A percentile compares a stretch with the other conserved stretches of the same genome.
Conservation (phyloP, 1,140 invertebrate genomes). For the Charaxes varanes region DNA sequence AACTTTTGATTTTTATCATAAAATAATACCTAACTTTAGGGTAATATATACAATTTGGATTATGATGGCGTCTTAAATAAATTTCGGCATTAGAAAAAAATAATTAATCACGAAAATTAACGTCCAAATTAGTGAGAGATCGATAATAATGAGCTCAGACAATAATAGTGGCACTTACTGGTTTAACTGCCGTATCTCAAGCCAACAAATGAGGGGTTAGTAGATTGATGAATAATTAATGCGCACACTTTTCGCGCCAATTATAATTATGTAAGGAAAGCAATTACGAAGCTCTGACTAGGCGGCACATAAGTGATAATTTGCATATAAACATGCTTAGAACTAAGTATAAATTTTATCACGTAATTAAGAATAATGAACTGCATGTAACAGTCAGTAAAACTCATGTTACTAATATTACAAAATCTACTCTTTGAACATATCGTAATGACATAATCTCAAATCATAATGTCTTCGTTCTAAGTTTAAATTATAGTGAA, state of each 20-base stretch:
- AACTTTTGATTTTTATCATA: too few species aligned
- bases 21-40: too few species aligned
- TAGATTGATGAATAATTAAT: slow-evolving; percentile 68
- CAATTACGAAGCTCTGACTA: slow-evolving; percentile 43
- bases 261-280: slow-evolving; percentile 65
- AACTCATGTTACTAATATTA: too few species aligned
- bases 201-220: slow-evolving; percentile 59
- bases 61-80: too few species aligned
- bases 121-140: slow-evolving; percentile 17
- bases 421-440: too few species aligned
- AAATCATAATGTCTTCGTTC: too few species aligned
- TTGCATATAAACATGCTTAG: slow-evolving; percentile 25
- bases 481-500: too few species aligned
- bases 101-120: slow-evolving; percentile 1
- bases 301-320: slow-evolving; percentile 38
- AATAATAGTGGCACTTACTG: slow-evolving; percentile 40
- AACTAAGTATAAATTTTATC: slow-evolving; percentile 10
- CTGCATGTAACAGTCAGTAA: too few species aligned
- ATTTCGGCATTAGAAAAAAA: neutral
- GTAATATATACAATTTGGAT: too few species aligned
- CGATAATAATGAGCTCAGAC: slow-evolving; percentile 37
- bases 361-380: slow-evolving; percentile 7
- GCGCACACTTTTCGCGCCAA: slow-evolving; percentile 59
- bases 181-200: slow-evolving; percentile 60
- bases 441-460: too few species aligned